These are phyloP conservation scores for Atractosteus spatula DNA, from an alignment of 2,113 vertebrate genomes.

Conservation along the genomic window DNA sequence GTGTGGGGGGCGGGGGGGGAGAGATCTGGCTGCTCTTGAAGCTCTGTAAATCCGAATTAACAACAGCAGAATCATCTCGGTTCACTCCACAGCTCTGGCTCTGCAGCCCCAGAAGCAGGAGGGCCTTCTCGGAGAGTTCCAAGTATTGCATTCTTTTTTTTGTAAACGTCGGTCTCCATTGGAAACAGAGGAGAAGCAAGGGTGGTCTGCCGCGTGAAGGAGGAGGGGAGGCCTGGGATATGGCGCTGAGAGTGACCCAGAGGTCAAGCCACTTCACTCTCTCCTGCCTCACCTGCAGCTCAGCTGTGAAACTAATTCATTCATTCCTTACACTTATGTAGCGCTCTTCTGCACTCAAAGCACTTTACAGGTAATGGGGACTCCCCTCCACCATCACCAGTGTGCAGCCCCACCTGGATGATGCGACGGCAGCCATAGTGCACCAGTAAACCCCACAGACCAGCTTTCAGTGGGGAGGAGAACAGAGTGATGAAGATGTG, in stretches of 20 bases:
- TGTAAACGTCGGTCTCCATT: slow-evolving; percentile 12
- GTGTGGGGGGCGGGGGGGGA: too few relatives aligned
- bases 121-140: neutral
- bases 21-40: slow-evolving; percentile 8
- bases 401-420: too few relatives aligned
- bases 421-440: too few relatives aligned
- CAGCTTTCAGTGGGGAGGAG: too few relatives aligned
- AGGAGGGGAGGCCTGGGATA: too few relatives aligned
- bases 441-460: too few relatives aligned
- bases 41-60: neutral
- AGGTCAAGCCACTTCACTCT: slow-evolving; percentile 2
- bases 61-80: neutral
- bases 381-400: too few relatives aligned
- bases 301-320: too few relatives aligned
- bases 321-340: too few relatives aligned
- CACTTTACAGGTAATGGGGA: too few relatives aligned
- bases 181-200: slow-evolving; percentile 8
- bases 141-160: neutral
- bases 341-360: too few relatives aligned
- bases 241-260: neutral
- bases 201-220: neutral
- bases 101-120: neutral
- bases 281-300: neutral
- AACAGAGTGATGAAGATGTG: too few relatives aligned
- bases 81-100: neutral